These are phyloP conservation scores for Mesoclemmys tuberculata DNA, from an alignment of 2,113 vertebrate genomes.

Conservation along the genomic window DNA sequence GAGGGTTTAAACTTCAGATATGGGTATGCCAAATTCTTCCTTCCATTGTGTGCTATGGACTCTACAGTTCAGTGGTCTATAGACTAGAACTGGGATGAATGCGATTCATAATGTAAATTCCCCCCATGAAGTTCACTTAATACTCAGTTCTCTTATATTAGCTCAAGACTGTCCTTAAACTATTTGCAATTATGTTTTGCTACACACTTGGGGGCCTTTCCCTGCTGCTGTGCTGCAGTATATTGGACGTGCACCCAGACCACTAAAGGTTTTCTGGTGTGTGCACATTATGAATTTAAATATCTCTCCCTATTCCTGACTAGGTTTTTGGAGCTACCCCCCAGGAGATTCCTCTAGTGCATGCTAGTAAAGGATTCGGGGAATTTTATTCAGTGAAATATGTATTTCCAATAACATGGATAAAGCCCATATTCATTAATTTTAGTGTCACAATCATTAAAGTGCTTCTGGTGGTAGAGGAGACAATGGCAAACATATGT, in stretches of 20 bases:
- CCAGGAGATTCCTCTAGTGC: neutral
- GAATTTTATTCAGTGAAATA: neutral
- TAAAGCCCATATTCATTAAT: neutral
- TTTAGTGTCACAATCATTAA: neutral
- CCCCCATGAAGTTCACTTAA: neutral
- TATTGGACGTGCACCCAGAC: neutral
- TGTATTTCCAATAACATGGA: neutral
- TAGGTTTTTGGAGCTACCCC: too few species aligned
- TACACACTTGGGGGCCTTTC: neutral
- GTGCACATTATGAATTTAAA: neutral
- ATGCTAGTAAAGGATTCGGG: neutral
- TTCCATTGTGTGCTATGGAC: neutral
- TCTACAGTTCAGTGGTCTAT: neutral
- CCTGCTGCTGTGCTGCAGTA: neutral
- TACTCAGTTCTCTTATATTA: fast-evolving
- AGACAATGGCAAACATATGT: neutral
- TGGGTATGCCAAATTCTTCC: neutral
- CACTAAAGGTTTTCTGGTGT: neutral
- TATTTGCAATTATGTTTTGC: neutral
- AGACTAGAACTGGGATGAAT: neutral
- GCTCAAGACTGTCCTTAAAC: fast-evolving
- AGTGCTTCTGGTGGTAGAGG: neutral
- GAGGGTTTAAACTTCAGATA: neutral
- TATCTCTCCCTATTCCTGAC: neutral
- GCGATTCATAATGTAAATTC: neutral